Base-by-base conservation (phyloP, 1,140 invertebrate genomes). In the Bombus difficillimus region DNA sequence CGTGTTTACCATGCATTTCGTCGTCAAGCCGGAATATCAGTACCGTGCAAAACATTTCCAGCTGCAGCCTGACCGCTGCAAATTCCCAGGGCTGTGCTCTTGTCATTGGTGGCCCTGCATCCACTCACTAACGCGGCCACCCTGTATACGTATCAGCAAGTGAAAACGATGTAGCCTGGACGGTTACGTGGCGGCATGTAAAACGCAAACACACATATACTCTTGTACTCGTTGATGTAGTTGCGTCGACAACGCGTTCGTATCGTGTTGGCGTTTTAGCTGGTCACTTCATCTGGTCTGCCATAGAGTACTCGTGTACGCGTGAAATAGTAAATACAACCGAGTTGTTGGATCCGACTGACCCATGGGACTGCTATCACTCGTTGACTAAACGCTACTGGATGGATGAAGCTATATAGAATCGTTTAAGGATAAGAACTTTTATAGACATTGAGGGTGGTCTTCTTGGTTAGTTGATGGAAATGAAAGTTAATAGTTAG, bases 261-360 rank as follows among this genome's bases (percentile, higher is more conserved):
- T 37, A n/a, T 22, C 43, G 71, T 81, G 71, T 81, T 85, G 69
- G 34, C 62, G 34, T 75, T 75, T 72, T 39, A 64, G 68, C 83
- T 25, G 25, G 78, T 69, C 69, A 73, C 68, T 73, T 57, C 32
- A 84, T 78, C 12, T 75, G 79, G 37, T 28, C 41, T 62, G 59
- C 83, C 69, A 47, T 86, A 68, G 76, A 25, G 73, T 86, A 88
- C 85, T 75, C 86, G 83, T 78, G 89, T 91, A 91, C 89, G 78
- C 87, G 86, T 85, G 88, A 92, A 92, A 93, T 91, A 89, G 91
- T 91, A 91, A 91, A 92, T 90, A 92, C 90, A 90, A 86, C 62
- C 83, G 81, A 76, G 88, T 88, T 89, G 90, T 88, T 84, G 85
- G 87, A 89, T 82, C 62, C 57, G 81, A 77, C 25, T 8, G 71